phyloP scores from a whole-genome alignment of 30 jellyfish, hydroid and myxozoan genomes.

The Chrysaora quinquecirrha region DNA sequence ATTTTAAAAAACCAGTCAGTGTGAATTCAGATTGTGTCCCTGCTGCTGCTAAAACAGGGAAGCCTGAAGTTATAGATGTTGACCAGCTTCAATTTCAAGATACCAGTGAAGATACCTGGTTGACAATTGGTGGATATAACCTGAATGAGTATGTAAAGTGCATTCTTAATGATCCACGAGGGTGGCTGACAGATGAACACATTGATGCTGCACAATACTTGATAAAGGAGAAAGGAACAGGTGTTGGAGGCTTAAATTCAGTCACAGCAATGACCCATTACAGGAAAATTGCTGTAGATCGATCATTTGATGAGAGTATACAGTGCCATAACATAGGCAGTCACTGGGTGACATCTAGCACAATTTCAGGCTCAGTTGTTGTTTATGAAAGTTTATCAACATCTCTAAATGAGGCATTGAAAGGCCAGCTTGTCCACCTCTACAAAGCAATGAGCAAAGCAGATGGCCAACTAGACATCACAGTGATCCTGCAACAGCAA shows the following conservation, averaged over 20 bases:
- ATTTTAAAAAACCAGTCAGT: not conserved
- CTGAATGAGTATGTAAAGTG: not conserved
- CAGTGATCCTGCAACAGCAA: constrained; percentile 31
- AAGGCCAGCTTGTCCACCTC: constrained; percentile 8
- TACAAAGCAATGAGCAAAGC: constrained; percentile 13
- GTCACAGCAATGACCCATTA: constrained; percentile 13
- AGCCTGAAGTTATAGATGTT: not conserved
- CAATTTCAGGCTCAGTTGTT: constrained; percentile 21
- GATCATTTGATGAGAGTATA: not conserved
- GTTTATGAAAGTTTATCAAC: constrained; percentile 45
- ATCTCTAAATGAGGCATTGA: constrained; percentile 3
- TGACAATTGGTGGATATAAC: not conserved
- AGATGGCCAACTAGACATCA: constrained; percentile 22
- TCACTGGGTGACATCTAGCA: constrained; percentile 46
- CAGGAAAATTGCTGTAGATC: not conserved
- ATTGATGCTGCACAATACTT: constrained; percentile 41
- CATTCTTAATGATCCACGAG: not conserved
- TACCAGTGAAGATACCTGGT: not conserved
- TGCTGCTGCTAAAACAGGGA: too few relatives aligned
- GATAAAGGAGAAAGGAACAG: constrained; percentile 4
- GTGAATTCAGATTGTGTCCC: not conserved
- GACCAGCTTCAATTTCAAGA: not conserved
- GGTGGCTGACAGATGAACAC: constrained; percentile 48
- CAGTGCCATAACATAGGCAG: constrained; percentile 46
- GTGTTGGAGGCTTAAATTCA: constrained; percentile 7